These are phyloP conservation scores for Paracanthobrama guichenoti DNA, from an alignment of 2,113 vertebrate genomes.

Conservation along the genomic window DNA sequence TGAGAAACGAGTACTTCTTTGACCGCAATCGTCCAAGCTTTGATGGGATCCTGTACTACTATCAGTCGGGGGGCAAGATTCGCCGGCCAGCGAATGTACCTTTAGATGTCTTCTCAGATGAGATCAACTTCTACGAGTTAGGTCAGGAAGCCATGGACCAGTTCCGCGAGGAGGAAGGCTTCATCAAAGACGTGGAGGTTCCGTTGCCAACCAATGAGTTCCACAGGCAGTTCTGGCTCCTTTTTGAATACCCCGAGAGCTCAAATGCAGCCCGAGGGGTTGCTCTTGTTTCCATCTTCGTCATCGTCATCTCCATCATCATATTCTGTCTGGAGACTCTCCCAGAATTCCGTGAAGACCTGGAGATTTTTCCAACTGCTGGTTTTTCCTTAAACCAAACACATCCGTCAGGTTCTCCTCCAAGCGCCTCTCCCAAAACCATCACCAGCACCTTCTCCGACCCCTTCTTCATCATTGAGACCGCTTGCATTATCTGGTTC, in stretches of 20 bases:
- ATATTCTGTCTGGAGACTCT: conserved; percentile 97
- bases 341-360: conserved; percentile 91
- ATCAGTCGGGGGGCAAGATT: conserved; percentile 94
- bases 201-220: conserved; percentile 86
- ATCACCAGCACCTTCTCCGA: conserved; percentile 79
- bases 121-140: conserved; percentile 92
- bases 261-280: conserved; percentile 90
- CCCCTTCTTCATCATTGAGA: conserved; percentile 95
- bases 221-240: conserved; percentile 91
- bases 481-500: conserved; percentile 94
- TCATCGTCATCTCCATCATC: conserved; percentile 94
- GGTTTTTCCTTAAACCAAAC: conserved; percentile 65
- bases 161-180: conserved; percentile 95
- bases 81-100: conserved; percentile 92
- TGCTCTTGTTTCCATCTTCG: conserved; percentile 89
- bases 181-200: conserved; percentile 89
- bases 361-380: conserved; percentile 61
- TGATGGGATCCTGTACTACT: conserved; percentile 96
- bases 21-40: conserved; percentile 95
- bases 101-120: conserved; percentile 90
- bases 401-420: neutral
- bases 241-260: conserved; percentile 95
- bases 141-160: conserved; percentile 91
- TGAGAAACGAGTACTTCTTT: conserved; percentile 98
- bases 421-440: conserved; percentile 63